Evolutionary conservation across 2,797 vertebrate species (phyloP).

Genomic region (Balearica regulorum): DNA sequence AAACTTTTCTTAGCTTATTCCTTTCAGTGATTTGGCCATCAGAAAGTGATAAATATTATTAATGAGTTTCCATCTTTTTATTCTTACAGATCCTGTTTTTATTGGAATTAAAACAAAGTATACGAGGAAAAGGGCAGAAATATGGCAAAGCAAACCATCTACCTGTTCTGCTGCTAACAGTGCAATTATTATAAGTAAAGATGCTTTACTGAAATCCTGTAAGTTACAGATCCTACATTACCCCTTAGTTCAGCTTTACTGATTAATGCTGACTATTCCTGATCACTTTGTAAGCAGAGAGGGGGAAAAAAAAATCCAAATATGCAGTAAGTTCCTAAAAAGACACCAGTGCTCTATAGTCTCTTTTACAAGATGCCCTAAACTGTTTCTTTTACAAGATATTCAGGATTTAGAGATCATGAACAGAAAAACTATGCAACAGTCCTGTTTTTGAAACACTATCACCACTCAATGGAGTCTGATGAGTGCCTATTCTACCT

Average conservation of each 20-base stretch:
- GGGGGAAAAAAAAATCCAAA: background rate
- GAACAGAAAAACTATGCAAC: background rate
- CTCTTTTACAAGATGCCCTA: background rate
- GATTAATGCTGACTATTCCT: background rate
- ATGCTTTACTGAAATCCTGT: background rate
- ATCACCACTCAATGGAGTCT: background rate
- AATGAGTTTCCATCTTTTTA: background rate
- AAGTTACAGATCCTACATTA: background rate
- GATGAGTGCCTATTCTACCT: background rate
- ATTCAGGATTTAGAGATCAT: background rate
- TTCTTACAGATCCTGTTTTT: background rate
- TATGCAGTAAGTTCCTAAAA: background rate
- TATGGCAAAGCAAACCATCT: slow-evolving; percentile 25
- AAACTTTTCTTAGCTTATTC: slow-evolving; percentile 10
- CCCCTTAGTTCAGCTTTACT: background rate
- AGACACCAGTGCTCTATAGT: background rate
- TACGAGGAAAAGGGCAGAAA: slow-evolving; percentile 2
- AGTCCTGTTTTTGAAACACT: background rate
- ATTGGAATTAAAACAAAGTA: background rate
- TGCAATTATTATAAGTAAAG: background rate
- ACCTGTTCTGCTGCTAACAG: background rate
- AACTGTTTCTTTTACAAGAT: background rate
- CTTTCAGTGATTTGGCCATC: background rate
- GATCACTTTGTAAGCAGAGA: background rate
- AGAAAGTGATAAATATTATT: background rate